Percentiles rank a stretch among this genome's conserved stretches.
These are phyloP conservation scores for Peucedramus taeniatus DNA, from an alignment of 2,113 vertebrate species.

Conservation along the genomic window DNA sequence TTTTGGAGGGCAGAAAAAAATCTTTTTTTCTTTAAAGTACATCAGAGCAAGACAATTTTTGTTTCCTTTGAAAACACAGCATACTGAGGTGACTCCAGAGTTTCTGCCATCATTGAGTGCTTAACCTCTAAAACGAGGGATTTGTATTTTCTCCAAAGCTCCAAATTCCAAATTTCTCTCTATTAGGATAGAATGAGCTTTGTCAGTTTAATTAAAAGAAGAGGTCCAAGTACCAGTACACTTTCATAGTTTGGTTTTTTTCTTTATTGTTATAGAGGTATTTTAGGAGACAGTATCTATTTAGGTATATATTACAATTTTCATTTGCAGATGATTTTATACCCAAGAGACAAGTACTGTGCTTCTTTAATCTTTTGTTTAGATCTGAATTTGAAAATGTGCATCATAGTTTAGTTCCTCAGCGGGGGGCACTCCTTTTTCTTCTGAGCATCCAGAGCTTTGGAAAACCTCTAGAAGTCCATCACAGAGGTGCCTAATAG, in stretches of 20 bases:
- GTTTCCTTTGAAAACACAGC: neutral
- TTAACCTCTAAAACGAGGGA: neutral
- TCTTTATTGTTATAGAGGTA: neutral
- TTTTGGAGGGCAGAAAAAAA: neutral
- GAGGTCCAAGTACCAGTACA: neutral
- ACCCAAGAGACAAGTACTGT: neutral
- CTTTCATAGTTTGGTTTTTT: neutral
- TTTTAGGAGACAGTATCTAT: neutral
- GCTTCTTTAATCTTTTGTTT: neutral
- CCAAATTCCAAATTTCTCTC: too few relatives aligned
- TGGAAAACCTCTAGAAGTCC: neutral
- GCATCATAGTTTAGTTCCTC: neutral
- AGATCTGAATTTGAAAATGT: neutral
- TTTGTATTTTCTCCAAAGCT: neutral
- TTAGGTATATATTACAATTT: neutral
- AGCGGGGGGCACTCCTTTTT: neutral
- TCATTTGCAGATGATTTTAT: neutral
- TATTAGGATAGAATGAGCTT: neutral
- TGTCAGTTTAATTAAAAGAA: neutral
- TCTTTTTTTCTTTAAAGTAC: neutral
- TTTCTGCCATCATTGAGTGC: neutral
- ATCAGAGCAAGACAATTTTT: neutral
- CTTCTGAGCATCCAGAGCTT: neutral
- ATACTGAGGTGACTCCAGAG: neutral
- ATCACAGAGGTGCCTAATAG: neutral